These are phyloP conservation scores for Hydrozoanthus gracilis DNA, from an alignment of 92 coral and sea anemone species.

Conservation along the genomic window DNA sequence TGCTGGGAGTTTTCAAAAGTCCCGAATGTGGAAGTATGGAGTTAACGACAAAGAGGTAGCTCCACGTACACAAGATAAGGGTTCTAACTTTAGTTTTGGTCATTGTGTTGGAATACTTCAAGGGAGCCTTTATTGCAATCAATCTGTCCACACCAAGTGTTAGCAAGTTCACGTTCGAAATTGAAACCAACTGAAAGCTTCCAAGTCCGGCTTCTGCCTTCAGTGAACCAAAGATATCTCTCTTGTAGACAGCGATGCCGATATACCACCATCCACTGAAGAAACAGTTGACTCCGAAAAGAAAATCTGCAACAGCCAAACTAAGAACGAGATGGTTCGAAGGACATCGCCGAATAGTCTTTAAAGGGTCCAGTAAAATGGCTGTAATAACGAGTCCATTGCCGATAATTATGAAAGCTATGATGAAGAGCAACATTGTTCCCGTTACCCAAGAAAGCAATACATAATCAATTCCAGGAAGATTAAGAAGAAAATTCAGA, in stretches of 20 bases:
- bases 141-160: slow-evolving; percentile 24
- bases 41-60: neutral
- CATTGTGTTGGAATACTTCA: neutral
- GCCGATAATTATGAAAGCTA: neutral
- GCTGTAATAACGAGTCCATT: neutral
- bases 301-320: slow-evolving; percentile 3
- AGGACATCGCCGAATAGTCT: neutral
- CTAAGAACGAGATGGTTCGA: slow-evolving; percentile 28
- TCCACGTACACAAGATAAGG: slow-evolving; percentile 5
- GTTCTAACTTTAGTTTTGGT: neutral
- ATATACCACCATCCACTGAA: neutral
- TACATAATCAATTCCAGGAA: neutral
- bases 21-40: neutral
- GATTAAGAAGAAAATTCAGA: neutral
- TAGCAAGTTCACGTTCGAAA: slow-evolving; percentile 5
- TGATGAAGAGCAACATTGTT: neutral
- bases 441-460: slow-evolving; percentile 8
- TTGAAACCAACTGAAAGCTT: neutral
- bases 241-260: neutral
- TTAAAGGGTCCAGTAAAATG: slow-evolving; percentile 7
- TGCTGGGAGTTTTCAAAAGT: neutral
- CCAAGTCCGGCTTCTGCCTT: neutral
- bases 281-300: neutral
- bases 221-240: neutral
- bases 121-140: neutral